Evolutionary conservation across 2,888 invertebrate species (phyloP), one percentile per base, ranked within the genome.

Genomic region (Tupiocoris notatus): DNA sequence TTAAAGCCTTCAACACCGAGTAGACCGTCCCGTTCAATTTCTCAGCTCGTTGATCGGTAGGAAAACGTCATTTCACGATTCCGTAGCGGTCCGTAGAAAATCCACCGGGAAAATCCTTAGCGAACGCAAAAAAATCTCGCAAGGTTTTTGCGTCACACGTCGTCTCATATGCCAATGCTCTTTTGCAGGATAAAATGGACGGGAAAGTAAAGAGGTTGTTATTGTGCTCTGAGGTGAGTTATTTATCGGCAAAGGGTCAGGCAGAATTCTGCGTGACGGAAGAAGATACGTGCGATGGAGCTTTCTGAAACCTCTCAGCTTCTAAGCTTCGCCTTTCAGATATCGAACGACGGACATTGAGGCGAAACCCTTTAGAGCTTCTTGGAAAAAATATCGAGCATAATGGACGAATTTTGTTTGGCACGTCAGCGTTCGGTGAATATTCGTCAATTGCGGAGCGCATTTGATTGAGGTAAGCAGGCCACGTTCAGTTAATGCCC

Each of bases 201-300:
- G 39, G 39, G 39, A 12, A 39, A 39, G 39, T 39, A 39, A 39
- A 59, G 59, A 59, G 59, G 59, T 59, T 59, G 59, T 59, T 59
- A 59, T 59, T 59, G 59, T 59, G 59, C 59, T 59, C 17, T n/a
- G n/a, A 59, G 3, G 17, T 20, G 59, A 9, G 59, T 59, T 59
- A 17, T 59, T 59, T 59, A 59, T 59, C 59, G 59, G 59, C 20
- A n/a, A 59, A n/a, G 59, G 59, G 17, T 59, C 59, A 59, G 59
- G 59, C 20, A 3, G 39, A 3, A 12, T 39, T 39, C n/a, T 39
- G 39, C 39, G 39, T 39, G 39, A 39, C 39, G 3, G 39, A 12
- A 39, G 39, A 12, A 39, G 39, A 39, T 39, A 39, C 39, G 39
- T 7, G 6, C 39, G 12, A 39, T 39, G 39, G n/a, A n/a, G 39